Base-by-base conservation (phyloP, 35 echinoderm and acorn worm genomes). In the Nesometra sesokonis region DNA sequence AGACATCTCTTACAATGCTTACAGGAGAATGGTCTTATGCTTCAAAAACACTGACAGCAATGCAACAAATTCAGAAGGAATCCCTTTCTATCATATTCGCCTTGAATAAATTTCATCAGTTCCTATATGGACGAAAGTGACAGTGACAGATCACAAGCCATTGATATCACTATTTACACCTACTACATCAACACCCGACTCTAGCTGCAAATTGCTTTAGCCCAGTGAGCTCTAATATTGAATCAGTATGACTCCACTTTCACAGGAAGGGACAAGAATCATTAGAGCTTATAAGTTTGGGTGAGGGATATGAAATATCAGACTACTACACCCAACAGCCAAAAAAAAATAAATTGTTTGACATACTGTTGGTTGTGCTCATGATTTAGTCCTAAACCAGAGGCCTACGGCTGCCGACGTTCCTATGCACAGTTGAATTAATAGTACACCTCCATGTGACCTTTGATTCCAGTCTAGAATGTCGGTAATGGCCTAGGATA, bases 21-120 rank as follows among this genome's bases (percentile, higher is more conserved):
- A 19, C 52, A 17, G 52, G 52, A 67, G 52, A 67, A 67, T 67
- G 52, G 52, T 67, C 91, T 5, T 93, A 89, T 84, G 91, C 91
- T 5, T 89, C 91, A 38, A 80, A 83, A 35, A 89, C 57, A 34
- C 57, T 93, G 29, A 38, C 5, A 21, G 76, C 11, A 3, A 86
- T 30, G 8, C 17, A 85, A 36, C 79, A 91, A 82, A 79, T 87
- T 83, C 84, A 90, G 29, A 87, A 93, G 82, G 84, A 90, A 77
- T 83, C 88, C 0, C 46, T 90, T 34, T 77, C 91, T 33, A 93
- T 93, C 11, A 93, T 93, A 38, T 93, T 86, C 39, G 87, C 83
- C 27, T 39, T 93, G 5, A 77, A 80, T 29, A 83, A 82, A 33
- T 89, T 89, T 36, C 89, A 86, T 79, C 85, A 86, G 43, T 90